Evolutionary conservation across 2,797 vertebrate species (phyloP).

Genomic region (Zonotrichia albicollis): DNA sequence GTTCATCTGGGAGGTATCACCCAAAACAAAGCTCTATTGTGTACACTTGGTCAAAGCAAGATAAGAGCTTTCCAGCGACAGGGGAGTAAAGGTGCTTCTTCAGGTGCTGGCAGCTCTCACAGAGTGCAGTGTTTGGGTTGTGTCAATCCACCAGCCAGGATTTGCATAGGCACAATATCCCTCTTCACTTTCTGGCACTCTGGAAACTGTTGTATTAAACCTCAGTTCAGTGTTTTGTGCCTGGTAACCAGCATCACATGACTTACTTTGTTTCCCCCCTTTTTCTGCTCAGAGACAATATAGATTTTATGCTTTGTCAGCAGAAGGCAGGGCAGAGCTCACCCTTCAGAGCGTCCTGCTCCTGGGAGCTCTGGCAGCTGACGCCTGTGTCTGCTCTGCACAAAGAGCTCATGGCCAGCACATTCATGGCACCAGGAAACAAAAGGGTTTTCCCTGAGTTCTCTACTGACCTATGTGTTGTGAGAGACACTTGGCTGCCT

Average conservation of each 20-base stretch:
- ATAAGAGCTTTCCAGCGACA: background rate
- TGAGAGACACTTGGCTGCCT: background rate
- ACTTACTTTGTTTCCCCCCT: conserved; percentile 28
- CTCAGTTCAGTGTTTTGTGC: background rate
- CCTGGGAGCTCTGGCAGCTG: background rate
- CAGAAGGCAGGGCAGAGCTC: conserved; percentile 12
- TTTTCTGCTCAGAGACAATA: background rate
- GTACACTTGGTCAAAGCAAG: background rate
- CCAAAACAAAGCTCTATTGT: conserved; percentile 23
- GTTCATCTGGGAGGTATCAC: background rate
- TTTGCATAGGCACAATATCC: conserved; percentile 49
- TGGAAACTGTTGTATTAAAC: conserved; percentile 32
- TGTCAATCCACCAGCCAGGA: background rate
- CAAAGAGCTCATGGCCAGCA: background rate
- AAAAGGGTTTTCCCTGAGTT: background rate
- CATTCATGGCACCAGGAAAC: background rate
- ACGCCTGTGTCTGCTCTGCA: background rate
- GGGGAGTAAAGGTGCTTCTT: conserved; percentile 32
- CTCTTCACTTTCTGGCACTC: conserved; percentile 32
- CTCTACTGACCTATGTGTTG: background rate
- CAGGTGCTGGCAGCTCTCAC: conserved; percentile 30
- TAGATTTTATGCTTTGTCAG: conserved; percentile 22
- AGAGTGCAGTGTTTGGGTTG: background rate
- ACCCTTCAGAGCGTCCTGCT: background rate
- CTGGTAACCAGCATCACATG: background rate